Base-by-base conservation (phyloP, 2,113 vertebrate genomes). In the Andinoacara biseriatus region DNA sequence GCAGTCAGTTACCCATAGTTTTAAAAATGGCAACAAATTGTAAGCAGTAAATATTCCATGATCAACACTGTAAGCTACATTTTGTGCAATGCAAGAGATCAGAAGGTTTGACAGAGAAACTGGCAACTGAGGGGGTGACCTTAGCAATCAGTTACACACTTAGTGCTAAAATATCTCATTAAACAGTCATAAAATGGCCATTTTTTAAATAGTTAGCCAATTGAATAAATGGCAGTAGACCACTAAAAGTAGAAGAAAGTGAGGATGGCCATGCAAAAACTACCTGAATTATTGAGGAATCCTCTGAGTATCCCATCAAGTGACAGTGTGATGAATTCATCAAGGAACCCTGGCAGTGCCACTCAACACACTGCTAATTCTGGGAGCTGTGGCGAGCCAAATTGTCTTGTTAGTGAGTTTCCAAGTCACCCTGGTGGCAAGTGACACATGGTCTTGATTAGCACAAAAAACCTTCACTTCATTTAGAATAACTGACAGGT, bases 381-480 rank as follows among this genome's bases (percentile, higher is more conserved):
- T 35, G 59, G n/a, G 38, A 65, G 63, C 72, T 74, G 54, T 26
- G 11, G 33, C 38, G 58, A 76, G 81, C 90, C 84, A 87, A 87
- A 90, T 67, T 84, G 81, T 52, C 54, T 89, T 76, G 79, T 74
- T 59, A 35, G 14, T 35, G 24, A 86, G 82, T 18, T 74, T 86
- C 69, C 40, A 62, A 61, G 56, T 77, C 74, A 80, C 49, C 58
- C 74, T 74, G 60, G 33, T 54, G 81, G 78, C 54, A 80, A 86
- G 60, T 69, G 86, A 88, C 87, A 88, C 76, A 82, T 82, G 81
- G 54, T 82, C 43, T 58, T 87, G 72, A 88, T 91, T 87, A 89
- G 62, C 74, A 67, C 58, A 74, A 65, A 79, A 76, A 87, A 35
- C 5, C 24, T 62, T 82, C 65, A 54, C 58, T 79, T 84, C 49